Evolutionary conservation across 2,888 invertebrate genomes (phyloP).

Genomic region (Agrochola lychnidis): DNA sequence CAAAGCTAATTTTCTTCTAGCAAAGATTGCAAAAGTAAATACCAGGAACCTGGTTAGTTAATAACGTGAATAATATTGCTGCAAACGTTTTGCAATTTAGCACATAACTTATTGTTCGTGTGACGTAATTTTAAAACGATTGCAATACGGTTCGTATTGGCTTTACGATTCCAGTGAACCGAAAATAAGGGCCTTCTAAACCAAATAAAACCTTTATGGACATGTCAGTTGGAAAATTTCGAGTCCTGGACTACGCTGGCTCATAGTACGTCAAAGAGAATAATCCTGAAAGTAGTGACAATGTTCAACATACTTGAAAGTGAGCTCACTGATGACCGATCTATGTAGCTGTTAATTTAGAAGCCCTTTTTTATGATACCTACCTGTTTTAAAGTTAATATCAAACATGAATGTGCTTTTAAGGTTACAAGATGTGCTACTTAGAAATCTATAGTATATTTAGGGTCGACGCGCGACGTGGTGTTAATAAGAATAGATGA

Average conservation of each 20-base stretch:
- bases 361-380: conserved; percentile 1
- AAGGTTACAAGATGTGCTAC: conserved; percentile 20
- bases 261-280: conserved; percentile 17
- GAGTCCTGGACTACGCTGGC: background rate
- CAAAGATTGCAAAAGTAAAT: conserved; percentile 36
- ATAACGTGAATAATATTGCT: conserved; percentile 31
- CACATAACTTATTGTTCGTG: conserved; percentile 19
- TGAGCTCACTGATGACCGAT: background rate
- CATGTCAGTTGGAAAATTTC: conserved; percentile 18
- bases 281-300: conserved; percentile 13
- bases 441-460: conserved; percentile 1
- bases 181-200: conserved; percentile 21
- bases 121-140: conserved; percentile 21
- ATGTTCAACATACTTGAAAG: background rate
- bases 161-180: conserved; percentile 21
- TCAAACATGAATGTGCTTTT: conserved; percentile 33
- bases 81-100: conserved; percentile 27
- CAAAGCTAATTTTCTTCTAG: conserved; percentile 33
- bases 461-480: background rate
- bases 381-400: background rate
- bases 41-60: conserved; percentile 16
- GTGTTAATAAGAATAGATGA: conserved; percentile 15
- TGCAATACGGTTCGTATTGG: conserved; percentile 14
- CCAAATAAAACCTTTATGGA: conserved; percentile 6
- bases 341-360: background rate